Percentiles rank a stretch among this genome's conserved stretches.
Evolutionary conservation across 2,797 vertebrate genomes (phyloP).

Genomic region (Scyliorhinus canicula): DNA sequence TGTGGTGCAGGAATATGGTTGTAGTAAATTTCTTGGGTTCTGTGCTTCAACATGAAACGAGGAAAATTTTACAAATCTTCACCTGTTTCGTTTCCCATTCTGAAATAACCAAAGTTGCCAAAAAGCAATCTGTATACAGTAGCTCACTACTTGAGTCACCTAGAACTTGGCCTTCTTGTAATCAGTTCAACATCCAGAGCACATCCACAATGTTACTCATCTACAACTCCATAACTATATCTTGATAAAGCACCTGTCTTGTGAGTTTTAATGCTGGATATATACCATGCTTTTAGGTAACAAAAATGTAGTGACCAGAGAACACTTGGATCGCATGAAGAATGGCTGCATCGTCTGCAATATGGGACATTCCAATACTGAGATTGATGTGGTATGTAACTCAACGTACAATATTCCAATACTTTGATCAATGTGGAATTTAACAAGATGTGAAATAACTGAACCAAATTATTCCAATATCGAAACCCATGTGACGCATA

Average conservation of each 20-base stretch:
- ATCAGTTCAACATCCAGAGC: not conserved
- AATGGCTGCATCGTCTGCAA: conserved; percentile 96
- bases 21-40: not conserved
- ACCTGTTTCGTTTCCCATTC: not conserved
- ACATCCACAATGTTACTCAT: not conserved
- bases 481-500: conserved; percentile 68
- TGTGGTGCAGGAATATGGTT: not conserved
- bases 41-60: not conserved
- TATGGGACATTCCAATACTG: conserved; percentile 98
- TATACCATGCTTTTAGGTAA: conserved; percentile 65
- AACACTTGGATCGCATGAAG: conserved; percentile 93
- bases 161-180: not conserved
- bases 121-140: not conserved
- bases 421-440: conserved; percentile 49
- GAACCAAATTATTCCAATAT: not conserved
- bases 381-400: conserved; percentile 88
- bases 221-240: not conserved
- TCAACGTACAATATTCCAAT: conserved; percentile 95
- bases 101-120: not conserved
- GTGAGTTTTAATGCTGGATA: not conserved
- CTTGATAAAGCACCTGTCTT: not conserved
- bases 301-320: conserved; percentile 92
- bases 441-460: not conserved
- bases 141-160: not conserved
- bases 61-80: not conserved